Evolutionary conservation across 1,140 invertebrate genomes (phyloP).

Genomic region (Sminthurinus signatus): DNA sequence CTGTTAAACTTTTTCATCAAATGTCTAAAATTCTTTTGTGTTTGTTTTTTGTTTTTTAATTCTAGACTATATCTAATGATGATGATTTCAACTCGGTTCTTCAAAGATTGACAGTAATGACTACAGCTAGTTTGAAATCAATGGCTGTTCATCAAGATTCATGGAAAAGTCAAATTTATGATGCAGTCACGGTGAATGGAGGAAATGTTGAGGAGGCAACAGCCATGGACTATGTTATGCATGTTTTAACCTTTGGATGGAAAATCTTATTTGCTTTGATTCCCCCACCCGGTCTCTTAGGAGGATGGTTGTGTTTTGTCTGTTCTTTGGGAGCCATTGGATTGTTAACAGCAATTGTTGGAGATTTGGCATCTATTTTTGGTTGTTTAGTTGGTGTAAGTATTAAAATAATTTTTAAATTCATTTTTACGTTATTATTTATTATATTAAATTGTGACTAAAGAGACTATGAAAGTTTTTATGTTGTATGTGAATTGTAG

Average conservation of each 20-base stretch:
- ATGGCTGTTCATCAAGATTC: constrained; percentile 53
- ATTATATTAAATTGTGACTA: too few species aligned
- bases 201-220: constrained; percentile 57
- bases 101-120: constrained; percentile 52
- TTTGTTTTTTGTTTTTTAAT: too few species aligned
- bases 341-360: constrained; percentile 56
- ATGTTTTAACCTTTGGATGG: constrained; percentile 63
- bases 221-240: constrained; percentile 56
- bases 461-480: too few species aligned
- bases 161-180: constrained; percentile 54
- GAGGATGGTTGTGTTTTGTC: constrained; percentile 59
- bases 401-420: too few species aligned
- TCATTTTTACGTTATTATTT: too few species aligned
- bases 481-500: too few species aligned
- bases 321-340: constrained; percentile 54
- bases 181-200: constrained; percentile 60
- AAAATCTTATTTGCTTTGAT: constrained; percentile 48
- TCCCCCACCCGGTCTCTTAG: constrained; percentile 55
- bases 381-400: constrained; percentile 57
- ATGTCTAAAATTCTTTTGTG: too few species aligned
- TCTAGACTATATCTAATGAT: constrained; percentile 62
- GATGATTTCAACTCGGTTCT: constrained; percentile 59
- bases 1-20: too few species aligned
- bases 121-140: constrained; percentile 55
- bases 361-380: constrained; percentile 59